Evolutionary conservation across 2,888 invertebrate species (phyloP).

Genomic region (Branchipolynoe longqiensis): DNA sequence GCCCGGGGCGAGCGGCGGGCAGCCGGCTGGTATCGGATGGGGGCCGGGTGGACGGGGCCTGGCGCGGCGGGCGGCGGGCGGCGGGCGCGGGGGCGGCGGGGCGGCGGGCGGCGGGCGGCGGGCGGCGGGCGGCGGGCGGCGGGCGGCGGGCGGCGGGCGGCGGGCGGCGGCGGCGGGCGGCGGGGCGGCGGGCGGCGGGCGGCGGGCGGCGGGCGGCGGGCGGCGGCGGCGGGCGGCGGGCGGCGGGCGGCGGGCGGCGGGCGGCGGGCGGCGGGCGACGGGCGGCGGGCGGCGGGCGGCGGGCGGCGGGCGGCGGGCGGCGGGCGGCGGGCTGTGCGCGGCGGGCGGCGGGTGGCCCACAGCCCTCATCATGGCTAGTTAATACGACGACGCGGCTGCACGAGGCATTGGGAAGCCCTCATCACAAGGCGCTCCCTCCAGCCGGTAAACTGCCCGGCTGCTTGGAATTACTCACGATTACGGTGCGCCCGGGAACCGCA

Average conservation of each 20-base stretch:
- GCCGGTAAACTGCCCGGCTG: neutral
- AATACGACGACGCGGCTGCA: too few relatives aligned
- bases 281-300: neutral
- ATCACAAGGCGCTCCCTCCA: conserved; percentile 5
- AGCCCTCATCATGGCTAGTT: neutral
- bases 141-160: neutral
- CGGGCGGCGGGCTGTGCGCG: neutral
- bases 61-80: neutral
- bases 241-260: neutral
- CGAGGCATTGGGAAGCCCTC: neutral
- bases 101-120: neutral
- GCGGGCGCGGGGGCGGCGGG: neutral
- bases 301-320: neutral
- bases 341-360: neutral
- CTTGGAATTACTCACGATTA: conserved; percentile 17
- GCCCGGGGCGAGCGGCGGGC: too few relatives aligned
- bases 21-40: too few relatives aligned
- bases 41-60: neutral
- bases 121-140: neutral
- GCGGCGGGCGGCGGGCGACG: neutral
- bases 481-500: neutral
- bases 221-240: neutral
- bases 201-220: neutral
- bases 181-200: neutral
- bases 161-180: neutral